Evolutionary conservation across 37 sponge, comb jelly and placozoan genomes (phyloP), one percentile per base, ranked within the genome.

Genomic region (Aplysina aerophoba): DNA sequence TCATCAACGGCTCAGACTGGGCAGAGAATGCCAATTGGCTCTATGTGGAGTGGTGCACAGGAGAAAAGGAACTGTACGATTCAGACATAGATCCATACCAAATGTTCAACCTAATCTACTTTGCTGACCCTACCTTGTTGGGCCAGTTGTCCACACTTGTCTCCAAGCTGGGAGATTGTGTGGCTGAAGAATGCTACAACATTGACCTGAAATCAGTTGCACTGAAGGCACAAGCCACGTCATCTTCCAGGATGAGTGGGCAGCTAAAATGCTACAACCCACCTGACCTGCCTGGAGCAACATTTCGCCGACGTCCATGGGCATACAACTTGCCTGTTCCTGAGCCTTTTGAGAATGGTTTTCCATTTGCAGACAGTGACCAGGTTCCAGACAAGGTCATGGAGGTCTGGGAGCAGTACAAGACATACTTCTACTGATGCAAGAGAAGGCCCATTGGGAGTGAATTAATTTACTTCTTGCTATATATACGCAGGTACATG

Each of bases 31-130:
- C 87, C 36, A 92, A 92, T 84, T 92, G 87, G 87, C 19, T 88
- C 57, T 92, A 86, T 77, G 87, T 83, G 14, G 87, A 89, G 59
- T 92, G 93, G 93, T 92, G 93, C 60, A 92, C 93, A 25, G 93
- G 89, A 56, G 89, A 92, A 74, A 91, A 36, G 35, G 92, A 91
- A 79, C 80, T 91, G 28, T 91, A 91, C 60, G 69, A 91, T 69
- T 19, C 66, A 31, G 62, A 82, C 28, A 55, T 15, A 36, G 92
- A 91, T 53, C 89, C 86, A 4, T 55, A 85, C 31, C 58, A 88
- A 39, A 27, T 91, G 20, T 55, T 85, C 61, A 86, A 90, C 59
- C 57, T 65, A 11, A 56, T 82, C 25, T 25, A 59, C 44, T 40
- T 55, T 27, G 71, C 59, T 40, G 83, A 82, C 33, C 34, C 83